Conservation (phyloP, 2,797 vertebrate genomes). For the Arremon brunneinucha region DNA sequence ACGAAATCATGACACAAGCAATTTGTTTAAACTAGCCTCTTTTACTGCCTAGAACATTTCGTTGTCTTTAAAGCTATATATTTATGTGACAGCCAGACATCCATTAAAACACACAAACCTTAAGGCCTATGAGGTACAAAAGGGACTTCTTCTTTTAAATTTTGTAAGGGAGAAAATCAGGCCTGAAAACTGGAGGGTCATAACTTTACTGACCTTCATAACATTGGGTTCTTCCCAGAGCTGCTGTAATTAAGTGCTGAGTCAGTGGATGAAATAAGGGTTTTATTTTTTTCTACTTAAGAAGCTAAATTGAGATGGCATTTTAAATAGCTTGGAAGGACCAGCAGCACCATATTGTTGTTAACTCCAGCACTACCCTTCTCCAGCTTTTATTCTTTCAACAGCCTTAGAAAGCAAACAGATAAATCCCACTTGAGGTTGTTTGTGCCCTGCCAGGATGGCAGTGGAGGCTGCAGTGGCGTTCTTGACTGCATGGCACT, state of each 20-base stretch:
- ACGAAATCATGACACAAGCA: not conserved
- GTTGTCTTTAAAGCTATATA: conserved; percentile 1
- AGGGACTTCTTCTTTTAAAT: not conserved
- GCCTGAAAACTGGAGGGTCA: not conserved
- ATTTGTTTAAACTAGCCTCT: conserved; percentile 18
- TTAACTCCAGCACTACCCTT: not conserved
- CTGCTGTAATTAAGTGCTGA: not conserved
- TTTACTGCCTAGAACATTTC: not conserved
- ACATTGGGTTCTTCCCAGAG: not conserved
- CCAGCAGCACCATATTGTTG: not conserved
- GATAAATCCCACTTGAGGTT: conserved; percentile 10
- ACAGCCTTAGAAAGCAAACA: not conserved
- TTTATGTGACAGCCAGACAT: conserved; percentile 24
- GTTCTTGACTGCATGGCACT: not conserved
- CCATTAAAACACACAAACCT: conserved; percentile 14
- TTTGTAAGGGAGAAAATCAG: not conserved
- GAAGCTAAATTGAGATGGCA: not conserved
- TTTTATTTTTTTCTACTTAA: conserved; percentile 2
- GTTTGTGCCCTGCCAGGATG: not conserved
- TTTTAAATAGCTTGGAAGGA: not conserved
- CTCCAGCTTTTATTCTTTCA: not conserved
- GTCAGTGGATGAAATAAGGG: not conserved
- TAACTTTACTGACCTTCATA: not conserved
- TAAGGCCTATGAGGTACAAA: not conserved
- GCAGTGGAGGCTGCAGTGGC: not conserved